A percentile compares a stretch with the other conserved stretches of the same genome.
Evolutionary conservation across 1,140 invertebrate species (phyloP).

Genomic region (Bradysia coprophila): DNA sequence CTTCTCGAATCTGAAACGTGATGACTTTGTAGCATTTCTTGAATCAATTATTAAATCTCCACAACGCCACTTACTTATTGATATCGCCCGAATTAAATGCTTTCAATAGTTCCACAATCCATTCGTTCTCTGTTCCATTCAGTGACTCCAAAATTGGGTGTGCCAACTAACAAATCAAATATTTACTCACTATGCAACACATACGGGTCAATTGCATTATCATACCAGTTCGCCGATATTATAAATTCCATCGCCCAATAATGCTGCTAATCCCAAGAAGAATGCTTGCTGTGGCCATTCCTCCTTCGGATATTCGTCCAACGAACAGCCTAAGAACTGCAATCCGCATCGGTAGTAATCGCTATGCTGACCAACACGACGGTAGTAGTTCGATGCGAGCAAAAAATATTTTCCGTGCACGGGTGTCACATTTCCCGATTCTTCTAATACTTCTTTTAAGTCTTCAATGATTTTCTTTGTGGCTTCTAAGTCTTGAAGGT

Average conservation of each 20-base stretch:
- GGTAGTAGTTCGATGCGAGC: constrained; percentile 80
- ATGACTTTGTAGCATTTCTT: neutral
- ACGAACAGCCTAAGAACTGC: constrained; percentile 85
- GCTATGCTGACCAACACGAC: constrained; percentile 23
- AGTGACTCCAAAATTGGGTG: constrained; percentile 85
- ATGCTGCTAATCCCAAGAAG: constrained; percentile 79
- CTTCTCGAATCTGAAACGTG: constrained; percentile 47
- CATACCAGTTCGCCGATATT: constrained; percentile 87
- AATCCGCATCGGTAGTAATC: constrained; percentile 87
- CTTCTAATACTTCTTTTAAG: constrained; percentile 69
- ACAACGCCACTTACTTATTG: constrained; percentile 22
- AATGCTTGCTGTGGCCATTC: constrained; percentile 73
- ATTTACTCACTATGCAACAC: neutral
- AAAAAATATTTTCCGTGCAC: constrained; percentile 94
- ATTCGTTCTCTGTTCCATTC: constrained; percentile 61
- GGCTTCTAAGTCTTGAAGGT: constrained; percentile 60
- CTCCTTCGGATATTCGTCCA: constrained; percentile 37
- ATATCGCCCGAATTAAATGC: constrained; percentile 91
- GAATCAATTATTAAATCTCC: neutral
- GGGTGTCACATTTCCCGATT: constrained; percentile 76
- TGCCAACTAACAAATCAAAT: constrained; percentile 42
- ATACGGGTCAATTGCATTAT: neutral
- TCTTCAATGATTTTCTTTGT: constrained; percentile 84
- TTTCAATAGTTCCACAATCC: constrained; percentile 76
- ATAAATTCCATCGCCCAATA: constrained; percentile 89